These are phyloP conservation scores for Halictus ligatus DNA, from an alignment of 2,888 invertebrate species.

Conservation along the genomic window DNA sequence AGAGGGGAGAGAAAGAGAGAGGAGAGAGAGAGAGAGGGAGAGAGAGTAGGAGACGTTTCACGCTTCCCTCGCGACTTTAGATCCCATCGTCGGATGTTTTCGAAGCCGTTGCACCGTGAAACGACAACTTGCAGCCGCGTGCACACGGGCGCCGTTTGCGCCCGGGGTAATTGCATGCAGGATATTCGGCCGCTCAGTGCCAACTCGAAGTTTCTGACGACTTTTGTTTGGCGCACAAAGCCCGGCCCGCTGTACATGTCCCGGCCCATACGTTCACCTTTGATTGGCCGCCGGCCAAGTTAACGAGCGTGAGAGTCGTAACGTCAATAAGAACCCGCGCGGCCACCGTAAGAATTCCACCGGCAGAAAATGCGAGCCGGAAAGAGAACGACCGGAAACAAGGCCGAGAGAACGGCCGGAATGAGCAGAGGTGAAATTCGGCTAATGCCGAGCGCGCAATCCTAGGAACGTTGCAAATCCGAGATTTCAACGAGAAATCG, in stretches of 20 bases:
- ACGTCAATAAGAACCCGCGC: conserved; percentile 60
- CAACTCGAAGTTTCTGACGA: conserved; percentile 77
- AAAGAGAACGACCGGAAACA: neutral
- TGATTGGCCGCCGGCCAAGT: conserved; percentile 69
- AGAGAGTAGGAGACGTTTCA: neutral
- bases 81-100: conserved; percentile 56
- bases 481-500: neutral
- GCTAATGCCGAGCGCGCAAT: neutral
- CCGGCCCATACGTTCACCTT: conserved; percentile 40
- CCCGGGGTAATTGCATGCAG: conserved; percentile 68
- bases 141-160: conserved; percentile 51
- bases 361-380: conserved; percentile 33
- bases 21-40: neutral
- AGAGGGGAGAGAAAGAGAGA: too few relatives aligned
- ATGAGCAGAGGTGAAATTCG: neutral
- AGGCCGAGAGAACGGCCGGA: neutral
- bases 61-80: conserved; percentile 4
- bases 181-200: conserved; percentile 72
- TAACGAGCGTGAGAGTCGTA: conserved; percentile 66
- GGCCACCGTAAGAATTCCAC: conserved; percentile 52
- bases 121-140: conserved; percentile 51
- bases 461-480: neutral
- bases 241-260: conserved; percentile 17
- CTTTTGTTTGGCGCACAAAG: conserved; percentile 67
- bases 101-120: conserved; percentile 46